Evolutionary conservation across 1,140 invertebrate species (phyloP).

Genomic region (Euglossa dilemma): DNA sequence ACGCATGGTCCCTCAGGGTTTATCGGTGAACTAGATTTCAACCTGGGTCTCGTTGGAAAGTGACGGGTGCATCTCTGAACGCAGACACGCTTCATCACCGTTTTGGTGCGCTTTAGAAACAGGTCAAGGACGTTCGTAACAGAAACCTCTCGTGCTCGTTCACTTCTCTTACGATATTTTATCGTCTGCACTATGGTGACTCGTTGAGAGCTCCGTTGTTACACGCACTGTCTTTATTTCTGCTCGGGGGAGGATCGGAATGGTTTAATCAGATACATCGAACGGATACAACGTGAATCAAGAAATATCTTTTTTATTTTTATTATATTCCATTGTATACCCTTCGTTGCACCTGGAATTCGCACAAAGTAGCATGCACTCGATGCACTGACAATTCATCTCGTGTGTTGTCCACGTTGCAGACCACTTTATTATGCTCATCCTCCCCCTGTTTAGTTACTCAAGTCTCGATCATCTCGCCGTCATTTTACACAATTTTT

Average conservation of each 20-base stretch:
- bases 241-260: slow-evolving; percentile 59
- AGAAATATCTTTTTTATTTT: not conserved
- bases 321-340: slow-evolving; percentile 16
- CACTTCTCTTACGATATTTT: slow-evolving; percentile 37
- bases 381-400: slow-evolving; percentile 50
- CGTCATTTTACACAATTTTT: not conserved
- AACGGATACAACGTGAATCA: not conserved
- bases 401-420: slow-evolving; percentile 30
- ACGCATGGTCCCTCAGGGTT: not conserved
- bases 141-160: slow-evolving; percentile 39
- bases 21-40: slow-evolving; percentile 4
- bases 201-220: slow-evolving; percentile 17
- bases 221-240: slow-evolving; percentile 28
- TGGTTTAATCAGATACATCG: not conserved
- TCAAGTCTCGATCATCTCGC: slow-evolving; percentile 4
- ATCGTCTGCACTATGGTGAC: slow-evolving; percentile 29
- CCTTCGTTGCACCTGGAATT: slow-evolving; percentile 10
- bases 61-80: slow-evolving; percentile 31
- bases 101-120: slow-evolving; percentile 43
- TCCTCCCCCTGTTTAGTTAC: slow-evolving; percentile 64
- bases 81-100: slow-evolving; percentile 43
- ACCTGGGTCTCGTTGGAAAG: slow-evolving; percentile 59
- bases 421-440: slow-evolving; percentile 11
- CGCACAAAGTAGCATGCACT: slow-evolving; percentile 61
- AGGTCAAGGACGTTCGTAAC: slow-evolving; percentile 49